Conservation (phyloP, 2,113 vertebrate genomes). For the Haplochromis vanheusdeni region DNA sequence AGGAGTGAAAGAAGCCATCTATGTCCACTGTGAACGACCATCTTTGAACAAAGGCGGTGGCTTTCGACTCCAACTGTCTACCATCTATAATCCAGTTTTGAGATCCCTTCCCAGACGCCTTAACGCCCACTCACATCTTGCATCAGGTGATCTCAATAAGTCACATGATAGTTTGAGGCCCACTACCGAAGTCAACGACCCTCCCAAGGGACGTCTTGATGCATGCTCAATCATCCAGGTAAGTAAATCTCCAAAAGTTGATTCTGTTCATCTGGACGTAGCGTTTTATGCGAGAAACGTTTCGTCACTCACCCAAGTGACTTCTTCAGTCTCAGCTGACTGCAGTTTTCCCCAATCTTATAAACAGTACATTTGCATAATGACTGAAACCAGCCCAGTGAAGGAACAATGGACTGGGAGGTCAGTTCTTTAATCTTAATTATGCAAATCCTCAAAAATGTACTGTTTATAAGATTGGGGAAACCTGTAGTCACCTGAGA, state of each 20-base stretch:
- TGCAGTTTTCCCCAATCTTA: not conserved
- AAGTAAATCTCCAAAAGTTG: not conserved
- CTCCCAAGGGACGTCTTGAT: not conserved
- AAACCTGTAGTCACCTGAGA: too few species aligned
- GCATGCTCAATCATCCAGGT: not conserved
- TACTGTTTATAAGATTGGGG: not conserved
- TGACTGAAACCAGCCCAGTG: not conserved
- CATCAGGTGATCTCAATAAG: not conserved
- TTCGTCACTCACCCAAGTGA: not conserved
- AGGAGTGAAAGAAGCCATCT: not conserved
- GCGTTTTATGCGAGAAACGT: not conserved
- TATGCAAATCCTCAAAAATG: not conserved
- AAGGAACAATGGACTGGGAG: not conserved
- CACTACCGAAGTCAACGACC: not conserved
- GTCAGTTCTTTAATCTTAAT: not conserved
- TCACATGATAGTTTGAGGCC: not conserved
- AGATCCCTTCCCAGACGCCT: not conserved
- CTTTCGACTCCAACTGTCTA: not conserved
- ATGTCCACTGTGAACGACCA: not conserved
- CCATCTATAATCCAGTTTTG: not conserved
- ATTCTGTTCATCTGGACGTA: not conserved
- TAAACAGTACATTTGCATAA: not conserved
- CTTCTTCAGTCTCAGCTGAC: not conserved
- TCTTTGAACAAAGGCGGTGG: not conserved
- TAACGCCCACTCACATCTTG: not conserved